These are phyloP conservation scores for Ambastaia sidthimunki DNA, from an alignment of 2,797 vertebrate species.

Conservation along the genomic window DNA sequence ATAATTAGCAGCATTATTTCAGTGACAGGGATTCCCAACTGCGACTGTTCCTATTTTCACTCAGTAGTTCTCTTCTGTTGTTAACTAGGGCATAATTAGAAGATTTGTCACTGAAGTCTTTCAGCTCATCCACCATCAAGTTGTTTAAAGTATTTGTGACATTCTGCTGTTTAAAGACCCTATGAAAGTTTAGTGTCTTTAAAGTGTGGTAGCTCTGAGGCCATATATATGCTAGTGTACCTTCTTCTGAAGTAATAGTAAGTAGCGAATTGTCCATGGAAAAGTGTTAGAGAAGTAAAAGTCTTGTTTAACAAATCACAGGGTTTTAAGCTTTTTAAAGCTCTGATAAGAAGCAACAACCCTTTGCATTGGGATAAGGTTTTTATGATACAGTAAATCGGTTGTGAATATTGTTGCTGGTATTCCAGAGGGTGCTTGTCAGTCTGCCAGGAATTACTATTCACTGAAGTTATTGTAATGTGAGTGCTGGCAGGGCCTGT, in stretches of 20 bases:
- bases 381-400: constrained; percentile 4
- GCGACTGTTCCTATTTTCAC: constrained; percentile 59
- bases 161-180: not conserved
- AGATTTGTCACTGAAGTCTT: constrained; percentile 26
- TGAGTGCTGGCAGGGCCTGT: constrained; percentile 34
- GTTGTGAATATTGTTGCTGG: constrained; percentile 22
- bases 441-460: constrained; percentile 37
- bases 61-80: constrained; percentile 65
- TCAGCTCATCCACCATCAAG: constrained; percentile 3
- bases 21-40: constrained; percentile 68
- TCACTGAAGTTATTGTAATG: constrained; percentile 29
- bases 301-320: not conserved
- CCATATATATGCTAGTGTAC: no score
- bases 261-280: not conserved
- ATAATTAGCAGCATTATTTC: constrained; percentile 79
- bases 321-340: not conserved
- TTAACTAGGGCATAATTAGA: constrained; percentile 59
- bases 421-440: constrained; percentile 31
- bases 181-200: no score
- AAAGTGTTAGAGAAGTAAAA: not conserved
- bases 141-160: constrained; percentile 18
- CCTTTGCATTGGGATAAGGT: not conserved
- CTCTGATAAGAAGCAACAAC: not conserved
- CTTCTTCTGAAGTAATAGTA: no score
- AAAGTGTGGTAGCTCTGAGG: no score